These are phyloP conservation scores for Diprion similis DNA, from an alignment of 1,140 invertebrate genomes.

Conservation along the genomic window DNA sequence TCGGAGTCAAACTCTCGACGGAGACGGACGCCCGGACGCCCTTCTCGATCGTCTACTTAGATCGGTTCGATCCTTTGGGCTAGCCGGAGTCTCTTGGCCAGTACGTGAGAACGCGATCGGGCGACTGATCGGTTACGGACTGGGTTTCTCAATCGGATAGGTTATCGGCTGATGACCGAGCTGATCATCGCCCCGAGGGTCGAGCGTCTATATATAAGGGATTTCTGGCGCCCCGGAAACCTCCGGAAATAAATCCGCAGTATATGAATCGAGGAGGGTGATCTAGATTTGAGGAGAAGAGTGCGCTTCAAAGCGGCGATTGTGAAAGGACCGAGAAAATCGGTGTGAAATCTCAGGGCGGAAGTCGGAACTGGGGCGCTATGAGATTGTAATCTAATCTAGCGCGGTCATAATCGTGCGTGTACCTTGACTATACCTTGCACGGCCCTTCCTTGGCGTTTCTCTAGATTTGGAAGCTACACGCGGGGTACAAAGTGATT, in stretches of 20 bases:
- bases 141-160: not conserved
- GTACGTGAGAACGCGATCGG: slow-evolving; percentile 4
- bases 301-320: not conserved
- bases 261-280: too few relatives aligned
- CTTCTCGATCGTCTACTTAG: too few relatives aligned
- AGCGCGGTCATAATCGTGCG: not conserved
- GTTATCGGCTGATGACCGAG: not conserved
- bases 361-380: slow-evolving; percentile 6
- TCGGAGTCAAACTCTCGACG: too few relatives aligned
- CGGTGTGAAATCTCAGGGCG: slow-evolving; percentile 1
- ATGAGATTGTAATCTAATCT: not conserved
- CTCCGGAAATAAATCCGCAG: not conserved
- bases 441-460: not conserved
- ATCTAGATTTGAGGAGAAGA: too few relatives aligned
- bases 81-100: not conserved
- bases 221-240: not conserved
- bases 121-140: not conserved
- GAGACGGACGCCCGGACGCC: too few relatives aligned
- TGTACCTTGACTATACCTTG: too few relatives aligned
- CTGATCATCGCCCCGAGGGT: not conserved
- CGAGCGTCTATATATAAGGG: not conserved
- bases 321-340: slow-evolving; percentile 7
- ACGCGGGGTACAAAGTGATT: not conserved
- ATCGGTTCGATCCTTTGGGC: too few relatives aligned
- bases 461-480: not conserved